Conservation (phyloP, 2,888 invertebrate genomes). For the Hypercompe scribonia region DNA sequence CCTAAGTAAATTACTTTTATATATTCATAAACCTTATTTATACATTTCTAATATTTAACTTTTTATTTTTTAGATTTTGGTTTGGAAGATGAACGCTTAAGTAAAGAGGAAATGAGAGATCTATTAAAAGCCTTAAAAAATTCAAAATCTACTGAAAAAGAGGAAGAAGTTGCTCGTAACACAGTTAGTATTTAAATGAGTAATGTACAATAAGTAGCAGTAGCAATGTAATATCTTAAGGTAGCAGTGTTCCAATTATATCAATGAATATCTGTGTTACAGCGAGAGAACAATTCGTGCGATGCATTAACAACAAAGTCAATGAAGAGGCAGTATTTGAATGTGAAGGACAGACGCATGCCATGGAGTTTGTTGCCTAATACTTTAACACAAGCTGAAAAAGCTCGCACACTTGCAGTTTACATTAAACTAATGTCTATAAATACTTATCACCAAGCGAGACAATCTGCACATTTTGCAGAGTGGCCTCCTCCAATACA, state of each 20-base stretch:
- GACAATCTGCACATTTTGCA: constrained; percentile 71
- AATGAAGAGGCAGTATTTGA: constrained; percentile 74
- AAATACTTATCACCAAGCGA: constrained; percentile 76
- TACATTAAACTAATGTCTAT: constrained; percentile 81
- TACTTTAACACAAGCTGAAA: constrained; percentile 72
- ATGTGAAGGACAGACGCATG: constrained; percentile 78
- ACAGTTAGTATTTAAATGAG: constrained; percentile 22
- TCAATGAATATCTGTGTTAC: constrained; percentile 18
- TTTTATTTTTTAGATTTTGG: constrained; percentile 71
- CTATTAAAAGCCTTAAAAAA: constrained; percentile 77
- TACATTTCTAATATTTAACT: background rate
- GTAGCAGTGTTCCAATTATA: background rate
- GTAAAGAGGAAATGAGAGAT: constrained; percentile 81
- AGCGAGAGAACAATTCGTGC: constrained; percentile 57
- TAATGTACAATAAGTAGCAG: background rate
- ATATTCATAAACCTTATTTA: background rate
- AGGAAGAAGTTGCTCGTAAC: constrained; percentile 64
- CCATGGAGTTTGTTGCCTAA: constrained; percentile 81
- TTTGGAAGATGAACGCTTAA: constrained; percentile 78
- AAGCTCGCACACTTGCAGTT: constrained; percentile 76
- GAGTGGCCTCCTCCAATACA: constrained; percentile 80
- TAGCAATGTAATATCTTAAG: background rate
- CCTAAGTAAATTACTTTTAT: background rate
- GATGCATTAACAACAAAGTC: constrained; percentile 55
- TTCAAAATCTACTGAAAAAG: constrained; percentile 74